A percentile compares a stretch with the other conserved stretches of the same genome.
phyloP scores from a whole-genome alignment of 2,113 vertebrate genomes.

The Acanthisitta chloris region DNA sequence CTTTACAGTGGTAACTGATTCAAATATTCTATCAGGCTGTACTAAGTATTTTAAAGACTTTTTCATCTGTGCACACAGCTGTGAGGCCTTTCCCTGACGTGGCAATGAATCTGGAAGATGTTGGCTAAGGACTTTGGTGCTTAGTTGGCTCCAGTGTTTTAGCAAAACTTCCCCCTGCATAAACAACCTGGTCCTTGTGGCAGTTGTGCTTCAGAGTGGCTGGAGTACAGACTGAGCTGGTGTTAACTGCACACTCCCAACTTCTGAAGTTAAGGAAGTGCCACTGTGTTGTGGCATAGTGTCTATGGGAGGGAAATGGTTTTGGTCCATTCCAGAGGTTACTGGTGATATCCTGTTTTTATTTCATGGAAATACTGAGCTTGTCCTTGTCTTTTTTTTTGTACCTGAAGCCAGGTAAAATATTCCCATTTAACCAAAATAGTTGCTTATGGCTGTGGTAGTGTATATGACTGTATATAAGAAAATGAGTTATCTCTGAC shows the following conservation, averaged over 20 bases:
- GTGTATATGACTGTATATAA: background rate
- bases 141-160: background rate
- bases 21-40: background rate
- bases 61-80: background rate
- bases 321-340: background rate
- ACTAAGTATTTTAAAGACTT: background rate
- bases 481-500: background rate
- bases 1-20: background rate
- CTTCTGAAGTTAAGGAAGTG: background rate
- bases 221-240: background rate
- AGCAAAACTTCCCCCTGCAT: background rate
- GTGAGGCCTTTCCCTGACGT: background rate
- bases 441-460: background rate
- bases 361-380: background rate
- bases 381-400: background rate
- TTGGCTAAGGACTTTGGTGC: background rate
- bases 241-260: accelerated
- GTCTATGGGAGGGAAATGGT: accelerated
- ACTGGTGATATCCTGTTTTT: background rate
- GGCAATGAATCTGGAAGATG: background rate
- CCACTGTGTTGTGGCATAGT: too few species aligned
- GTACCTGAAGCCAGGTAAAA: background rate
- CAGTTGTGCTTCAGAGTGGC: background rate
- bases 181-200: background rate
- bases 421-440: background rate